Evolutionary conservation across 2,113 vertebrate species (phyloP).

Genomic region (Corapipo altera): DNA sequence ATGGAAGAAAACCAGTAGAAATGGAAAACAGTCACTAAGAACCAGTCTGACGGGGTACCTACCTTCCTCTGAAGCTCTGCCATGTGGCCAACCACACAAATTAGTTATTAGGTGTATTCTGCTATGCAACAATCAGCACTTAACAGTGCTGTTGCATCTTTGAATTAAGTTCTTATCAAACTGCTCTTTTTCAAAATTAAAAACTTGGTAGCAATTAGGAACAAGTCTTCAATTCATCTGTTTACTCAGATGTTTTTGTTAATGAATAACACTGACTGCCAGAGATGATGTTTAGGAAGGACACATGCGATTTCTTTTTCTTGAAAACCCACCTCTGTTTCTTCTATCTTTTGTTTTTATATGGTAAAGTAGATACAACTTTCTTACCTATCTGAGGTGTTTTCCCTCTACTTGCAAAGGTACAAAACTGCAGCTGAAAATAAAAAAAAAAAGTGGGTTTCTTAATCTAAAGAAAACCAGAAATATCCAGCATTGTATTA

Average conservation of each 20-base stretch:
- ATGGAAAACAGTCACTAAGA: not conserved
- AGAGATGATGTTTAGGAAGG: not conserved
- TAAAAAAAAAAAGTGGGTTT: not conserved
- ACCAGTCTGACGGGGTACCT: not conserved
- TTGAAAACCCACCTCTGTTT: not conserved
- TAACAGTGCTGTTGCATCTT: not conserved
- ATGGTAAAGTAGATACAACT: not conserved
- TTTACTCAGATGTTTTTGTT: not conserved
- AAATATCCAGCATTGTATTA: not conserved
- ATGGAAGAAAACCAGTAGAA: not conserved
- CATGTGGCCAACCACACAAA: not conserved
- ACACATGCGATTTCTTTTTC: not conserved
- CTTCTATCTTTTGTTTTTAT: not conserved
- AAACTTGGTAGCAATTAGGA: not conserved
- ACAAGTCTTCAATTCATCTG: not conserved
- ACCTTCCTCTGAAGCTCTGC: not conserved
- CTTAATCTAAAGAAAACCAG: not conserved
- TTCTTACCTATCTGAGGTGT: constrained; percentile 54
- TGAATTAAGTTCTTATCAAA: not conserved
- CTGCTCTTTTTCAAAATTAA: not conserved
- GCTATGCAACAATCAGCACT: not conserved
- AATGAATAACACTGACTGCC: not conserved
- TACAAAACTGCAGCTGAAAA: constrained; percentile 58
- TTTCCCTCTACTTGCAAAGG: constrained; percentile 26
- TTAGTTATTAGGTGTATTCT: not conserved